These are phyloP conservation scores for Ciconia maguari DNA, from an alignment of 2,113 vertebrate species.

Conservation along the genomic window DNA sequence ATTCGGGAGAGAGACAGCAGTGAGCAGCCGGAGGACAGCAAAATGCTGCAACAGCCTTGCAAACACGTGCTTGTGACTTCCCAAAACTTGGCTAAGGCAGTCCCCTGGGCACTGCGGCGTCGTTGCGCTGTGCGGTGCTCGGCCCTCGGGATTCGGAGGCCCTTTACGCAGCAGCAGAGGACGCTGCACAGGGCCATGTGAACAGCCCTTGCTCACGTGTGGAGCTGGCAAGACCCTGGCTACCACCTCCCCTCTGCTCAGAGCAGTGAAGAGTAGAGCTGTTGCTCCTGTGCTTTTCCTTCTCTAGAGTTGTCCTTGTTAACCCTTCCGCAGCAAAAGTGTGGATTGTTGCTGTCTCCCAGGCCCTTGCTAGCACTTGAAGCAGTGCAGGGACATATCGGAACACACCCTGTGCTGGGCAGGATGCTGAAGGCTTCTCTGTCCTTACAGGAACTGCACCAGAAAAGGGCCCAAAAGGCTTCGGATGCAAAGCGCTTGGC, in stretches of 20 bases:
- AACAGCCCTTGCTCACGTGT: not conserved
- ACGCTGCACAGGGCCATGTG: not conserved
- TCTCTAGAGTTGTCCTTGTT: not conserved
- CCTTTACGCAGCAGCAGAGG: not conserved
- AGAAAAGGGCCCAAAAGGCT: slow-evolving; percentile 80
- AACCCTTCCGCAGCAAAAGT: not conserved
- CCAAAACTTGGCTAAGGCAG: not conserved
- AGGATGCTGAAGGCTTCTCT: not conserved
- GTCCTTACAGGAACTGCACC: slow-evolving; percentile 83
- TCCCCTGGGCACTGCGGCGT: rapidly evolving
- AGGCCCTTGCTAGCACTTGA: too few relatives aligned
- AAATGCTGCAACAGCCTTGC: not conserved
- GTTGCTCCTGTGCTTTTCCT: not conserved
- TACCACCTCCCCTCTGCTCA: not conserved
- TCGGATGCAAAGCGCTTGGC: slow-evolving; percentile 40
- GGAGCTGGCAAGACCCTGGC: not conserved
- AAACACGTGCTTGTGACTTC: not conserved
- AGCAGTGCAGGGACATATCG: not conserved
- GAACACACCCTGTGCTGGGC: not conserved
- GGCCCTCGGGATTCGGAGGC: not conserved
- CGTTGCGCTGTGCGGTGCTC: rapidly evolving
- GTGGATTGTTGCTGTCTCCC: not conserved
- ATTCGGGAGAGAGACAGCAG: not conserved
- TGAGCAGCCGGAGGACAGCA: not conserved
- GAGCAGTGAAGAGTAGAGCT: not conserved